These are phyloP conservation scores for Hypercompe scribonia DNA, from an alignment of 2,888 invertebrate genomes.

Conservation along the genomic window DNA sequence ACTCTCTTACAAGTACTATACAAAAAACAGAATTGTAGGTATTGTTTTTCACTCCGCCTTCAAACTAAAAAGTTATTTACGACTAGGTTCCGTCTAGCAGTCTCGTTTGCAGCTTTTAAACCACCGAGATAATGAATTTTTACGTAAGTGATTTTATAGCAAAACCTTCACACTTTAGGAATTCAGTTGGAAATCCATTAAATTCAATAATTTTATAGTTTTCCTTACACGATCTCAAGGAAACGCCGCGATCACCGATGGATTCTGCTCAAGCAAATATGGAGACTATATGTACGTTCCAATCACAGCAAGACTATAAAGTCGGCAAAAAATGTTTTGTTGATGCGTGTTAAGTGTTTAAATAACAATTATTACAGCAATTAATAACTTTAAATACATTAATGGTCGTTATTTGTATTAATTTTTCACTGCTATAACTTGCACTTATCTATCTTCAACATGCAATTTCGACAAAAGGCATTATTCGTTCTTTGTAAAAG, in stretches of 20 bases:
- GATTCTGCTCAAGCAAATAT: slow-evolving; percentile 3
- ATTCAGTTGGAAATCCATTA: slow-evolving; percentile 9
- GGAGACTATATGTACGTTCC: background rate
- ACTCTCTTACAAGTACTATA: background rate
- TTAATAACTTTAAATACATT: background rate
- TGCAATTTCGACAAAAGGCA: background rate
- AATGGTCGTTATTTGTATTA: background rate
- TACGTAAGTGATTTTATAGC: slow-evolving; percentile 2
- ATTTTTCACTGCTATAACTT: background rate
- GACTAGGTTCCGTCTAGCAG: background rate
- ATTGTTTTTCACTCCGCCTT: background rate
- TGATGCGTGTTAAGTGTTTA: slow-evolving; percentile 1
- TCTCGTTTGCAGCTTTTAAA: background rate
- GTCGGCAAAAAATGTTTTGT: slow-evolving; percentile 3
- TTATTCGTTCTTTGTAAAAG: background rate
- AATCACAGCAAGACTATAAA: slow-evolving; percentile 7
- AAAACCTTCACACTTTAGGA: slow-evolving; percentile 5
- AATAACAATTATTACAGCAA: background rate
- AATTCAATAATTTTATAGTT: slow-evolving; percentile 11
- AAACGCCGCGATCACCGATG: slow-evolving; percentile 7
- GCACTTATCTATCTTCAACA: background rate
- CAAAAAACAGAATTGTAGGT: background rate
- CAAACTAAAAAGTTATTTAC: background rate
- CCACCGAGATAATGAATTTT: background rate
- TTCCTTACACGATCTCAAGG: slow-evolving; percentile 1